These are phyloP conservation scores for Calliscelio sp. DNA, from an alignment of 2,888 invertebrate genomes.

Conservation along the genomic window DNA sequence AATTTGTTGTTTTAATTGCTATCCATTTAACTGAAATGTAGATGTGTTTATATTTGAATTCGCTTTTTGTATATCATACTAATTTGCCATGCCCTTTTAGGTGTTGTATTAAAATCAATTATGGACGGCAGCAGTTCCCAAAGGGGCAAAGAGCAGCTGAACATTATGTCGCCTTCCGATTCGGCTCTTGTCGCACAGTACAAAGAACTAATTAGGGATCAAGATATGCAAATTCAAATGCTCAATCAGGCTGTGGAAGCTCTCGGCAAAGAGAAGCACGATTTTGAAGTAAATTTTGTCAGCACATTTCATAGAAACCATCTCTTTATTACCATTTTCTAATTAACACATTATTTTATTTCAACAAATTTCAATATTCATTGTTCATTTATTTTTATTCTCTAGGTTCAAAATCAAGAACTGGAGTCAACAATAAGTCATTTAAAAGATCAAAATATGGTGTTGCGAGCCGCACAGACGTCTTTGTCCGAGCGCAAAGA, in stretches of 20 bases:
- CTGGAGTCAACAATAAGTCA: constrained; percentile 90
- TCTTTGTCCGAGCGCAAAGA: constrained; percentile 78
- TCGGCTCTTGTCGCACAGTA: constrained; percentile 90
- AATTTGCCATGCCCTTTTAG: constrained; percentile 79
- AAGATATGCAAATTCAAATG: constrained; percentile 91
- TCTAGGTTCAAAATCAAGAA: constrained; percentile 88
- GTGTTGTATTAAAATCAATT: constrained; percentile 87
- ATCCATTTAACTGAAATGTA: too few species aligned
- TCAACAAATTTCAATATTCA: too few species aligned
- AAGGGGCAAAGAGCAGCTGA: constrained; percentile 77
- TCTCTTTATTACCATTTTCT: too few species aligned
- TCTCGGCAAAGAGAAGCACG: constrained; percentile 80
- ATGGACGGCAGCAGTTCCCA: constrained; percentile 79
- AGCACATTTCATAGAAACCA: too few species aligned
- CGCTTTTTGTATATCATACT: not conserved
- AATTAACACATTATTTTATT: too few species aligned
- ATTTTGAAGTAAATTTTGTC: constrained; percentile 79
- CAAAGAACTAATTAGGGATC: constrained; percentile 96
- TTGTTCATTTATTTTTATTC: too few species aligned
- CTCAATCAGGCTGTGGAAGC: constrained; percentile 79
- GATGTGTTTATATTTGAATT: too few species aligned
- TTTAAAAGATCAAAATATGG: constrained; percentile 94
- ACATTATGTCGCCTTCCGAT: constrained; percentile 78
- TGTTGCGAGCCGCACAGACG: constrained; percentile 90
- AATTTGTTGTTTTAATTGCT: not conserved